Evolutionary conservation across 2,797 vertebrate genomes (phyloP), one percentile per base, ranked within the genome.

Genomic region (Clarias pachynema): DNA sequence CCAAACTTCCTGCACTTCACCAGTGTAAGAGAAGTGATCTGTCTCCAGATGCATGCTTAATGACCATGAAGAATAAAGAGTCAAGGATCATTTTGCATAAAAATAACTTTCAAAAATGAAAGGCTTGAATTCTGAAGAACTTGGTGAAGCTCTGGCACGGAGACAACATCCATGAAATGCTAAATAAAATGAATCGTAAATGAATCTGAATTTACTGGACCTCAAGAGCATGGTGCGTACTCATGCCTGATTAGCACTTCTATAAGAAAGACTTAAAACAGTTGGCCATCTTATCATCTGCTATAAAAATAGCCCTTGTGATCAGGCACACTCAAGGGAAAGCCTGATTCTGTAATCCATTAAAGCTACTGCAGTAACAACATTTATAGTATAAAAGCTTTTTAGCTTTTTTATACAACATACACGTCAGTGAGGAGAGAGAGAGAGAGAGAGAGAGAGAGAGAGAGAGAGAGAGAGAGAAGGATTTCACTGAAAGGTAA

Each of bases 311-410:
- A 84, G 79, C 79, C 86, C 66, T 63, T 82, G 44, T 86, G 24
- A 74, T 82, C 63, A 24, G 31, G 26, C 44, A 85, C 81, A 89
- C 92, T 90, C 63, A 0, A 73, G 87, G 90, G 87, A 91, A 90
- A 91, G 31, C 73, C 53, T 31, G 26, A 77, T 57, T 49, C 26
- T 56, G 16, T 75, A 57, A 92, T 89, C 81, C 85, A 82, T 87
- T 70, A 82, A 77, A 53, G 72, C 69, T 79, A 83, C 84, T 83
- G 79, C 80, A 81, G 83, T 84, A 75, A 75, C 24, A 7, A 22
- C 22, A 22, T 49, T 18, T 37, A 20, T 22, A 49, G 44, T 8
- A 37, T 70, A 70, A 40, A 74, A 18, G 85, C 65, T 86, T 88
- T 77, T 88, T 84, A 18, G 85, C 65, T 86, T 88, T 77, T 88